These are phyloP conservation scores for Anadara kagoshimensis DNA, from an alignment of 1,140 invertebrate species.

Conservation along the genomic window DNA sequence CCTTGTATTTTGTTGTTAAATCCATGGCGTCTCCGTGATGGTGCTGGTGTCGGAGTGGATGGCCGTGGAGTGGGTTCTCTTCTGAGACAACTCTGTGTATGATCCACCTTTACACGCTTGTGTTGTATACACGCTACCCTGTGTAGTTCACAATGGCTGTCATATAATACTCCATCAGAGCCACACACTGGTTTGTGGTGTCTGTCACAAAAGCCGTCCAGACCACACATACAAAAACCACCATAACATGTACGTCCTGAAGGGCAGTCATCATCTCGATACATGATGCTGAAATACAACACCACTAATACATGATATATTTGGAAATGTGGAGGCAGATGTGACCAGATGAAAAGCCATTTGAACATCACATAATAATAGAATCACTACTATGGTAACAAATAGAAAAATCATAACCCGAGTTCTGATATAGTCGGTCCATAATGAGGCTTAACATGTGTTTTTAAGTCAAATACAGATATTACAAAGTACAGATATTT, in stretches of 20 bases:
- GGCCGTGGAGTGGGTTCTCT: too few species aligned
- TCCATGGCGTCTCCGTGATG: too few species aligned
- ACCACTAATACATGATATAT: neutral
- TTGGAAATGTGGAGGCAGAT: neutral
- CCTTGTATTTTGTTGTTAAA: too few species aligned
- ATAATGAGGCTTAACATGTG: neutral
- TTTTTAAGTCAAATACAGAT: too few species aligned
- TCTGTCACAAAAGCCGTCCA: conserved; percentile 75
- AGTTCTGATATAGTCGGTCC: neutral
- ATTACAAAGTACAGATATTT: too few species aligned
- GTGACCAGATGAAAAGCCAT: neutral
- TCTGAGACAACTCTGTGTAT: too few species aligned
- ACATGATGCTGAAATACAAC: conserved; percentile 56
- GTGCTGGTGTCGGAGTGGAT: too few species aligned
- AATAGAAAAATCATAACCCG: neutral
- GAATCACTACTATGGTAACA: neutral
- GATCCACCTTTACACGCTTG: conserved; percentile 77
- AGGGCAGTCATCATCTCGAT: conserved; percentile 75
- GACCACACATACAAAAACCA: conserved; percentile 80
- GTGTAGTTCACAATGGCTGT: conserved; percentile 86
- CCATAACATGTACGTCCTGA: conserved; percentile 81
- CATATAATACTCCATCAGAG: conserved; percentile 83
- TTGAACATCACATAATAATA: neutral
- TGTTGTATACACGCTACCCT: conserved; percentile 80
- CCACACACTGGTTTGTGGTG: conserved; percentile 81